Conservation (phyloP, 2,797 vertebrate genomes). For the Cercopithecus diana region DNA sequence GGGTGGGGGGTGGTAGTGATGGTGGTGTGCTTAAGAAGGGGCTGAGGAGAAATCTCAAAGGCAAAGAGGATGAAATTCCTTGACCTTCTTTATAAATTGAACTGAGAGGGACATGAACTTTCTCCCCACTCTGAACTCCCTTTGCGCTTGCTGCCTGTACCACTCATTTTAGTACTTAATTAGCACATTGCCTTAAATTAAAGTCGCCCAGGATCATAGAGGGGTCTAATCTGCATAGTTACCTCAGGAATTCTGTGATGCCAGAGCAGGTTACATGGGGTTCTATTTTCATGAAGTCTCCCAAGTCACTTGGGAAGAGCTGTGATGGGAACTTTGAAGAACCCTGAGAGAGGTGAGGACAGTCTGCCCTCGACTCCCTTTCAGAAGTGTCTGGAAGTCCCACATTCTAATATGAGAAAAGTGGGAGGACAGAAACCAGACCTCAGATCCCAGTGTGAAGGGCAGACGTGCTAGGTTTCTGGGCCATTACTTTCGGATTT, state of each 20-base stretch:
- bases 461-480: neutral
- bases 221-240: constrained; percentile 76
- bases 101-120: constrained; percentile 65
- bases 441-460: neutral
- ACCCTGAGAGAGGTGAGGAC: neutral
- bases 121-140: constrained; percentile 65
- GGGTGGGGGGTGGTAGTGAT: no score
- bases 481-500: neutral
- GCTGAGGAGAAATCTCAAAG: neutral
- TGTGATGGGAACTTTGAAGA: neutral
- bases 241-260: constrained; percentile 66
- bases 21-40: neutral
- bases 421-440: neutral
- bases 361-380: neutral
- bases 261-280: neutral
- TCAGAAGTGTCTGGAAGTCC: neutral
- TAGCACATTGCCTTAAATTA: constrained; percentile 68
- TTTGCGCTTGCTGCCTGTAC: constrained; percentile 49
- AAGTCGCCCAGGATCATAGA: constrained; percentile 70
- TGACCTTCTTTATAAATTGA: constrained; percentile 24
- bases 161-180: constrained; percentile 64
- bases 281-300: constrained; percentile 1
- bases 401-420: neutral
- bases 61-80: neutral
- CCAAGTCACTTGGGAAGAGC: neutral